Percentiles rank a stretch among this genome's conserved stretches.
Evolutionary conservation across 1,140 invertebrate genomes (phyloP).

Genomic region (Oppia nitens): DNA sequence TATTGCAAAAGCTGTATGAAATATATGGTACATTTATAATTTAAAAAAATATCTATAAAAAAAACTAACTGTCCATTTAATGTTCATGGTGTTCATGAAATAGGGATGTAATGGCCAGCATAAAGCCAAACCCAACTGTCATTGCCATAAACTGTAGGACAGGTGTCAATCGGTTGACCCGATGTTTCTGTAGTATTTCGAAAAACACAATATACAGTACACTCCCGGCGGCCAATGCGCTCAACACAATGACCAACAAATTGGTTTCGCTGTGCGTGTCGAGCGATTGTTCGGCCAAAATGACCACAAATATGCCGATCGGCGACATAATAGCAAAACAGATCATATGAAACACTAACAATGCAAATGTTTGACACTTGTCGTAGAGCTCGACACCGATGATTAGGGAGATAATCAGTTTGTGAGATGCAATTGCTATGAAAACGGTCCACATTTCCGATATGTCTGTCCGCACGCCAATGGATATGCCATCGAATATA

Average conservation of each 20-base stretch:
- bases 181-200: constrained; percentile 50
- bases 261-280: background rate
- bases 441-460: constrained; percentile 58
- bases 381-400: constrained; percentile 28
- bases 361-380: constrained; percentile 11
- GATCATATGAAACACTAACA: constrained; percentile 2
- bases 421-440: constrained; percentile 66
- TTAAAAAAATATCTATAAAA: too few relatives aligned
- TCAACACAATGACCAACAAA: constrained; percentile 19
- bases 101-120: constrained; percentile 13
- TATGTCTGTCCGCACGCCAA: constrained; percentile 48
- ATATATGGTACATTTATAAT: too few relatives aligned
- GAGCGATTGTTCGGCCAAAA: constrained; percentile 2
- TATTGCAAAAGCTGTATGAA: too few relatives aligned
- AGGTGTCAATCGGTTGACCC: background rate
- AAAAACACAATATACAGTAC: constrained; percentile 80
- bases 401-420: constrained; percentile 57
- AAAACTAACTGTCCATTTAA: too few relatives aligned
- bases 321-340: constrained; percentile 22
- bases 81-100: too few relatives aligned
- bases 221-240: constrained; percentile 60
- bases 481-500: constrained; percentile 70
- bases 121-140: constrained; percentile 16
- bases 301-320: constrained; percentile 18
- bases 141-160: constrained; percentile 15